Base-by-base conservation (phyloP, 2,113 vertebrate species). In the Ondatra zibethicus region DNA sequence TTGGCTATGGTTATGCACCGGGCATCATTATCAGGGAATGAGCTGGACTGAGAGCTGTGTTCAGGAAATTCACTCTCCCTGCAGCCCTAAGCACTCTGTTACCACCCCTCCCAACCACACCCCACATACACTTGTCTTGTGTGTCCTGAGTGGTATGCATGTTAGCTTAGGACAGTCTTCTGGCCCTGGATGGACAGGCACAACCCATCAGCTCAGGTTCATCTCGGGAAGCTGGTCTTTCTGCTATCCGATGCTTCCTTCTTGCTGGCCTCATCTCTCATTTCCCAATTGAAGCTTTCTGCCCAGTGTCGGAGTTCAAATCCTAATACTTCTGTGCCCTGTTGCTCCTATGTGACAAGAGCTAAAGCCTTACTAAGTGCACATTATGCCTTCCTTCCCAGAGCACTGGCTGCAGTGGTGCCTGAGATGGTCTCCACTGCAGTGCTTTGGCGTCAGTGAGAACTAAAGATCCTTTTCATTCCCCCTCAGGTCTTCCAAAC, bases 341-440 rank as follows among this genome's bases (percentile, higher is more conserved):
- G 47, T 88, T 42, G 85, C 85, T 81, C 78, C 80, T 66, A 52
- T 91, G 87, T 92, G 96, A 88, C 92, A 85, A 95, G 77, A 94
- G 45, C 94, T 94, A 80, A 93, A 91, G 82, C 94, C 92, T 97
- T 95, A 92, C n/a, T 91, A 91, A 96, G 89, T 76, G 61, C 76
- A 61, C 82, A 76, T 75, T 39, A 0, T 55, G 92, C 92, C 92
- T 95, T 39, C 70, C 70, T 91, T 82, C 80, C 45, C 45, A 92
- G 84, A 75, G 52, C 47, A 50, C 91, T 89, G 92, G 84, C 92
- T n/a, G 12, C 63, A 72, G 75, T 31, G 65, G 82, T 88, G 70
- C 65, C 96, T 81, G 50, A 65, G 61, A 87, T 73, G 65, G 55
- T 63, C 7, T 0, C 61, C 70, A 65, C 91, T 70, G 58, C 70